Conservation (phyloP, 2,797 vertebrate species). For the Alcedo atthis region DNA sequence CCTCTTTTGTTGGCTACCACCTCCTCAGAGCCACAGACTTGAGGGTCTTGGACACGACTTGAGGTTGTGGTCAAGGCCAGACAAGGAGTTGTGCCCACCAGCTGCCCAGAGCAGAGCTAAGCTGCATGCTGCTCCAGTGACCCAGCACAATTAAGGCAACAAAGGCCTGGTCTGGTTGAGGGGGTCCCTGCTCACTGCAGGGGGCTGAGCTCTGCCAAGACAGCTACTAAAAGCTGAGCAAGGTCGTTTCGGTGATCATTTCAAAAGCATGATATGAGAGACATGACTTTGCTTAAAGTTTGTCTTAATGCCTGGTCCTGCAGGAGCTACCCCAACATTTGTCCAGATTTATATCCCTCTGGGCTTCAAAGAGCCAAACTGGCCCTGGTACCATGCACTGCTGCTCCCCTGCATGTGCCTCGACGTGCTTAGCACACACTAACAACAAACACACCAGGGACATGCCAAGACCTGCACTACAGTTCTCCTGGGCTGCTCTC, state of each 20-base stretch:
- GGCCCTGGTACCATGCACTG: neutral
- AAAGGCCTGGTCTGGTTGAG: neutral
- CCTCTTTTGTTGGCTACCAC: neutral
- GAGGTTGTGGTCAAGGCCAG: neutral
- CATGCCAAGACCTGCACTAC: neutral
- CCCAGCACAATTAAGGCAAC: neutral
- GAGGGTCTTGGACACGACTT: neutral
- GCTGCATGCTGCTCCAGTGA: neutral
- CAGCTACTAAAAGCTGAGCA: neutral
- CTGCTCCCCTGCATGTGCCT: neutral
- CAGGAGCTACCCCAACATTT: neutral
- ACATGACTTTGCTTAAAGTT: neutral
- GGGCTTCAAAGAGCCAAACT: neutral
- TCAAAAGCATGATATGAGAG: neutral
- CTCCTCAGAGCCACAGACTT: neutral
- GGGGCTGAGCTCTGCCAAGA: neutral
- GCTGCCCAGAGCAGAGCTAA: neutral
- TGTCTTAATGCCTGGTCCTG: neutral
- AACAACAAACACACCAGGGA: accelerated
- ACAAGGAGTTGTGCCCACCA: accelerated
- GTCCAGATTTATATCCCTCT: neutral
- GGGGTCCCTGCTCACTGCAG: no score
- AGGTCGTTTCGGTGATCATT: neutral
- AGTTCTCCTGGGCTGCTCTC: neutral
- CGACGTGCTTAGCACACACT: neutral